Evolutionary conservation across 2,888 invertebrate genomes (phyloP).

Genomic region (Callinectes sapidus): DNA sequence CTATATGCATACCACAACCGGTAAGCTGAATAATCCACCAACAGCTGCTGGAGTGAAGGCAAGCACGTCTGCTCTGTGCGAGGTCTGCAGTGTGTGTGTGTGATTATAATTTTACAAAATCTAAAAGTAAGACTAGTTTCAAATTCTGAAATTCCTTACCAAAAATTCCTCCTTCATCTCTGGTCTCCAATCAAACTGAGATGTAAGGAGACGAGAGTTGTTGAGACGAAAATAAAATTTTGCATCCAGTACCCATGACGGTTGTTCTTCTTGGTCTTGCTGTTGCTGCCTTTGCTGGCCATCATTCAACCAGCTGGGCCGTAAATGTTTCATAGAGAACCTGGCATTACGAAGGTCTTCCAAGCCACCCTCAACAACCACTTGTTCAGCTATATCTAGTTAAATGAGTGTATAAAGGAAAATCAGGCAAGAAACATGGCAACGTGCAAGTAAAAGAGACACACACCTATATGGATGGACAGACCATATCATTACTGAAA

Average conservation of each 20-base stretch:
- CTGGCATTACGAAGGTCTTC: constrained; percentile 68
- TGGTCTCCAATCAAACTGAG: constrained; percentile 65
- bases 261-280: background rate
- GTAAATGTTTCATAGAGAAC: constrained; percentile 65
- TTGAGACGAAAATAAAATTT: constrained; percentile 65
- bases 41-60: too few species aligned
- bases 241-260: constrained; percentile 57
- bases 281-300: background rate
- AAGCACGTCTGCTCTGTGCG: too few species aligned
- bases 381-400: constrained; percentile 65
- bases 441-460: background rate
- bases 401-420: background rate
- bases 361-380: constrained; percentile 66
- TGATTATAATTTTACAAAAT: background rate
- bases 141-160: constrained; percentile 37
- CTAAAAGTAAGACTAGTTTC: background rate
- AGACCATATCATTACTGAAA: too few species aligned
- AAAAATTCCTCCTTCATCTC: constrained; percentile 57
- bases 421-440: background rate
- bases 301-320: constrained; percentile 51
- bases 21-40: too few species aligned
- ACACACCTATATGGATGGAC: too few species aligned
- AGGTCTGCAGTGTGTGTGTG: too few species aligned
- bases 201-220: constrained; percentile 61
- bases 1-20: too few species aligned